A percentile compares a stretch with the other conserved stretches of the same genome.
phyloP scores from a whole-genome alignment of 2,113 vertebrate genomes.

The Corythornis madagascariensis region DNA sequence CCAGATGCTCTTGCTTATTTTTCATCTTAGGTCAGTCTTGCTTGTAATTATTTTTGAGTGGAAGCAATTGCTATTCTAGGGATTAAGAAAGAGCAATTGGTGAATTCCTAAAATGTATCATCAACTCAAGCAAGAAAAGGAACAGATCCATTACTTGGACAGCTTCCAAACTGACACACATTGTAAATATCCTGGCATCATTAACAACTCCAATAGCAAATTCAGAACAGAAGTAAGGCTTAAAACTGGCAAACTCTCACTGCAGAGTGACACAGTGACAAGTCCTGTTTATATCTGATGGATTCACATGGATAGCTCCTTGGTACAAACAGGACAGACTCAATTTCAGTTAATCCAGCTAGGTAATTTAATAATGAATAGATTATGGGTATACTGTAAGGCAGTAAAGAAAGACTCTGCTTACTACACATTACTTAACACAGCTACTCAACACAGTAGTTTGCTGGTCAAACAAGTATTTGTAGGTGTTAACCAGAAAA shows the following conservation, averaged over 20 bases:
- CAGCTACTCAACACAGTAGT: not conserved
- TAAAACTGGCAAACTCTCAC: not conserved
- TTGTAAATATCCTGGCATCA: not conserved
- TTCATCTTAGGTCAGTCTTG: slow-evolving; percentile 32
- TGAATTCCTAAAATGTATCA: slow-evolving; percentile 19
- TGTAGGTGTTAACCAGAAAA: slow-evolving; percentile 1
- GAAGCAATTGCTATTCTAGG: slow-evolving; percentile 16
- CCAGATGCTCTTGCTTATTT: not conserved
- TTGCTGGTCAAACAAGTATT: not conserved
- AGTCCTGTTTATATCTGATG: not conserved
- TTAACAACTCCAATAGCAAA: not conserved
- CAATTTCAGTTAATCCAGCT: not conserved
- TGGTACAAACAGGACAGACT: not conserved
- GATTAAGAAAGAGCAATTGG: not conserved
- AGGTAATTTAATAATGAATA: not conserved
- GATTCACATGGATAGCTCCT: not conserved
- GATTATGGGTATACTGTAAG: not conserved
- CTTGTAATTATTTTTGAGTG: slow-evolving; percentile 48
- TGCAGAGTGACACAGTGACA: not conserved
- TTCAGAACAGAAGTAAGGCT: not conserved
- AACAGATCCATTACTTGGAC: not conserved
- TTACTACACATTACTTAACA: not conserved
- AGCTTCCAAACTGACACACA: not conserved
- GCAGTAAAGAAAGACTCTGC: not conserved
- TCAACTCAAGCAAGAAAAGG: not conserved